phyloP scores from a whole-genome alignment of 2,113 vertebrate species.

The Tyto alba region DNA sequence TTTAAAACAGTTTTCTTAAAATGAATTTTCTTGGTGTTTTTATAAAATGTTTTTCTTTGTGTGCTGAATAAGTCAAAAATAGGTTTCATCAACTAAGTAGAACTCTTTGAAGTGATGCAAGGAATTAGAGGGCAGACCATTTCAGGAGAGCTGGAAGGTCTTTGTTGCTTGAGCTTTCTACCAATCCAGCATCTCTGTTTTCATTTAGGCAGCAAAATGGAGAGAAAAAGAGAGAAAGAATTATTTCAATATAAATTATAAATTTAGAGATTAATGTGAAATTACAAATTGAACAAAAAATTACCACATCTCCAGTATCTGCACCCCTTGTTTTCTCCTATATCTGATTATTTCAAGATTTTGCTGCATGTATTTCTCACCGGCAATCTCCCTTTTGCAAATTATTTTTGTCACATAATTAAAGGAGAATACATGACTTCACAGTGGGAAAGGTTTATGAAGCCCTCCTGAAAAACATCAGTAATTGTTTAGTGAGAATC shows the following conservation, averaged over 20 bases:
- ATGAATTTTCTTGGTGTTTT: background rate
- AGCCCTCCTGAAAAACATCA: background rate
- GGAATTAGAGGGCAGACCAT: constrained; percentile 2
- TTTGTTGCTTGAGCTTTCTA: constrained; percentile 42
- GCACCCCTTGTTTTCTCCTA: background rate
- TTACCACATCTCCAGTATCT: background rate
- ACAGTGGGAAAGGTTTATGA: background rate
- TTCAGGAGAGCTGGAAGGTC: constrained; percentile 13
- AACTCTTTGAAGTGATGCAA: constrained; percentile 18
- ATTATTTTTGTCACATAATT: background rate
- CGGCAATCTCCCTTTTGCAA: background rate
- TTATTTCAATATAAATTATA: constrained; percentile 2
- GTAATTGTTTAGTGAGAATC: background rate
- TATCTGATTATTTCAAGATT: background rate
- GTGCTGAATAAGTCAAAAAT: background rate
- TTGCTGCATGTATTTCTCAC: background rate
- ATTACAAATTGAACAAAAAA: constrained; percentile 13
- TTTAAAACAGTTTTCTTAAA: background rate
- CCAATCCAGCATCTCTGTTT: constrained; percentile 38
- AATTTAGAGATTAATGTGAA: constrained; percentile 4
- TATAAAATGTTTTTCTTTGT: background rate
- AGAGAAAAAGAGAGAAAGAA: constrained; percentile 42
- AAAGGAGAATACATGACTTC: background rate
- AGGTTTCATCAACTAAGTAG: background rate
- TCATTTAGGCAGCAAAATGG: constrained; percentile 26